Evolutionary conservation across 2,797 vertebrate species (phyloP).

Genomic region (Cyclura pinguis): DNA sequence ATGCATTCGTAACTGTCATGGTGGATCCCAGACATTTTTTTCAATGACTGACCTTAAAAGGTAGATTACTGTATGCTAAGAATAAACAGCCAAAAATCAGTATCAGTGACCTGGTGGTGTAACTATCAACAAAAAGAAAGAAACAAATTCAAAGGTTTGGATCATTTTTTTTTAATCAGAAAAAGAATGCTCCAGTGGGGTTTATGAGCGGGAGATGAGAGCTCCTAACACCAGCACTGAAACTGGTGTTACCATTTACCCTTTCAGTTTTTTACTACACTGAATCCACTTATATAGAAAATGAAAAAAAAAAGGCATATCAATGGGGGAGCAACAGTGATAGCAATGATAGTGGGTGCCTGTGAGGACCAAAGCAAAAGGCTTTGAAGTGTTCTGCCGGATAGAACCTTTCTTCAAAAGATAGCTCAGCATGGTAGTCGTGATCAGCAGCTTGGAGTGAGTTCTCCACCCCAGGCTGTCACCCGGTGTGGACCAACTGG

Average conservation of each 20-base stretch:
- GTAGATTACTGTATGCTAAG: background rate
- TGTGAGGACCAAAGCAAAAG: constrained; percentile 36
- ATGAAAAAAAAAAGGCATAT: background rate
- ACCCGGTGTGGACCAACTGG: too few relatives aligned
- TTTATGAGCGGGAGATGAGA: background rate
- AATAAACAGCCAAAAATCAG: too few relatives aligned
- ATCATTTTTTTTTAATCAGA: background rate
- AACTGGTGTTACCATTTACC: background rate
- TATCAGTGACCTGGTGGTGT: too few relatives aligned
- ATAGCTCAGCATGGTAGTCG: background rate
- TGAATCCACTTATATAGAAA: background rate
- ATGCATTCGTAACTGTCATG: too few relatives aligned
- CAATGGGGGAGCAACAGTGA: constrained; percentile 46
- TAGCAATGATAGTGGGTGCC: constrained; percentile 50
- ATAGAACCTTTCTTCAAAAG: constrained; percentile 53
- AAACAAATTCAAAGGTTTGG: background rate
- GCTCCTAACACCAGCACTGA: background rate
- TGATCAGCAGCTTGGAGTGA: too few relatives aligned
- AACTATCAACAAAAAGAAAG: background rate
- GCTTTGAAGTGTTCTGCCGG: constrained; percentile 37
- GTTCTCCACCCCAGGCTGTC: too few relatives aligned
- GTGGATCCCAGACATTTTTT: too few relatives aligned
- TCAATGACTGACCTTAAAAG: background rate
- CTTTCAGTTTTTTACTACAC: background rate
- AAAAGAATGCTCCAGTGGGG: too few relatives aligned